Evolutionary conservation across 2,113 vertebrate genomes (phyloP), one percentile per base, ranked within the genome.

Genomic region (Lamprotornis superbus): DNA sequence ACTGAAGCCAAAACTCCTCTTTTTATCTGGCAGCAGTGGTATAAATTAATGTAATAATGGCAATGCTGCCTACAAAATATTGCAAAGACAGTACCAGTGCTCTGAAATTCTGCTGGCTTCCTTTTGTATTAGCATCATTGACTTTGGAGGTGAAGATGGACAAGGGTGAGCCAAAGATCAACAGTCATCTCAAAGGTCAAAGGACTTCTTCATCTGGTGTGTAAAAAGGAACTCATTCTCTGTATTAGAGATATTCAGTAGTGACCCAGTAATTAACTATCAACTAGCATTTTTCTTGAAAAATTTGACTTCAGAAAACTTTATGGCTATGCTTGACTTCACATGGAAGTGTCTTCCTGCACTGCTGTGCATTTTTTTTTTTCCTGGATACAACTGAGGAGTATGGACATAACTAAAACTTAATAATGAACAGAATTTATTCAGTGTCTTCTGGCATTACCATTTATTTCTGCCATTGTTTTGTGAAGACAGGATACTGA

Each of bases 181-280:
- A 89, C 94, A 95, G 44, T 83, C 67, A 95, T n/a, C 73, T 79
- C 71, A 73, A 57, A 96, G 92, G 90, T 96, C 95, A 96, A 95
- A 97, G 74, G 77, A 97, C 79, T 97, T 96, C 68, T 96, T 96
- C 86, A 91, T 91, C 35, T 93, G 86, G 50, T 82, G 63, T 90
- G 53, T 90, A 89, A 96, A 92, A 95, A 93, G 84, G 74, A 96
- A 84, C 69, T 93, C 42, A 63, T 88, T 94, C 81, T 89, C 52
- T 60, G 39, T 73, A 89, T 82, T 63, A 61, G 47, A 63, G 70
- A 73, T 59, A 91, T 55, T 96, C 47, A 37, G 69, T 52, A 93
- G 68, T 86, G 76, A 91, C 84, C 69, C 1, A 3, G 50, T 83
- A 92, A 95, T 89, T 82, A 92, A 92, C 70, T 63, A 90, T 67